Percentiles rank a stretch among this genome's conserved stretches.
Conservation (phyloP, 2,797 vertebrate genomes). For the Podarcis siculus region DNA sequence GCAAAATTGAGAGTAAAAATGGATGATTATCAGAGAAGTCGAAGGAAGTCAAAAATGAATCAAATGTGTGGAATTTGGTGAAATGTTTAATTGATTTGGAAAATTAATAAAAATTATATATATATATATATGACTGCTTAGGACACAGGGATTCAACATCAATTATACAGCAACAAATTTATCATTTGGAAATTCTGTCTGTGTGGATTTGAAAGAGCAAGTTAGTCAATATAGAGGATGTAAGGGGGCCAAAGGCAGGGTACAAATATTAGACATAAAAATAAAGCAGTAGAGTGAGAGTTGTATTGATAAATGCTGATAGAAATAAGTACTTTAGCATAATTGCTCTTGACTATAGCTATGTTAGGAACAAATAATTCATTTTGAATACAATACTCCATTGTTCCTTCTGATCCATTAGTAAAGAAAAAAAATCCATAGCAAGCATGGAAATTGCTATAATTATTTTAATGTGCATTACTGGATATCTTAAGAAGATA, state of each 20-base stretch:
- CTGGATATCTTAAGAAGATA: conserved; percentile 32
- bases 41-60: too few species aligned
- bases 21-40: too few species aligned
- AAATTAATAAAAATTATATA: too few species aligned
- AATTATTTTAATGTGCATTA: conserved; percentile 36
- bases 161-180: conserved; percentile 83
- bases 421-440: conserved; percentile 53
- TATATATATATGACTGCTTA: too few species aligned
- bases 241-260: conserved; percentile 59
- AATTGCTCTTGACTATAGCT: conserved; percentile 52
- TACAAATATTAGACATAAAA: conserved; percentile 66
- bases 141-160: conserved; percentile 80
- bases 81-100: too few species aligned
- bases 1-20: too few species aligned
- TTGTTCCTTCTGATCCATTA: conserved; percentile 63
- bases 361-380: conserved; percentile 42
- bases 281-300: conserved; percentile 35
- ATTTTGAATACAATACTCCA: conserved; percentile 48
- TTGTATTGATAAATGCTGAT: conserved; percentile 31
- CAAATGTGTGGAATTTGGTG: too few species aligned
- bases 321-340: conserved; percentile 50
- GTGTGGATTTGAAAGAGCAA: conserved; percentile 70
- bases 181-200: conserved; percentile 85
- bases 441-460: conserved; percentile 43
- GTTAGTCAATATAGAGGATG: conserved; percentile 67